Base-by-base conservation (phyloP, 1,140 invertebrate species). In the Subanguina moxae region DNA sequence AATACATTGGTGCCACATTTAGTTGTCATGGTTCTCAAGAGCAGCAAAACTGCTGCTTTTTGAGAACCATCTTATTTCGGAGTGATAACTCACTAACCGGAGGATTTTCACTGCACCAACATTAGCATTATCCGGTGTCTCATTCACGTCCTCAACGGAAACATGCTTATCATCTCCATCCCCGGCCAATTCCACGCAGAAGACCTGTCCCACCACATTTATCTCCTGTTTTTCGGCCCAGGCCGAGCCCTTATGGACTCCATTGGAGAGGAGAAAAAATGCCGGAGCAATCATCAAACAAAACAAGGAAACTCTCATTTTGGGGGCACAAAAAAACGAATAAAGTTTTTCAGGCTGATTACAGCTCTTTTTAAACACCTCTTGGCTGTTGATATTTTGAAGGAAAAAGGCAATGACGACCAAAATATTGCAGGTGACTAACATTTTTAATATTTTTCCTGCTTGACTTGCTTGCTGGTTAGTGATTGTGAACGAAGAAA, bases 71-170 rank as follows among this genome's bases (percentile, higher is more conserved):
- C n/a, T n/a, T n/a, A n/a, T n/a, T n/a, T n/a, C n/a, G n/a, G n/a
- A n/a, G n/a, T n/a, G 15, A 52, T 19, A 15, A 15, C n/a, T 7
- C 3, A 21, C 23, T 52, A 52, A 52, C 48, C 48, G n/a, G 3
- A 52, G 48, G 48, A 52, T 52, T 15, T 15, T 52, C 48, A 52
- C n/a, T 52, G 48, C 48, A 52, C 48, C 23, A 25, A 52, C 48
- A 15, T 52, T 19, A 8, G 48, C n/a, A 5, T 19, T 8, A 25
- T 52, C 15, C 3, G 23, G 15, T 5, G 3, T 1, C 3, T 52
- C 15, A 25, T 45, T 45, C 43, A n/a, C 11, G n/a, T 45, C 43
- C 43, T 52, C 48, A 52, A 19, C 48, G 48, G 48, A 21, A 7
- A 3, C 17, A 7, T 19, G 48, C 48, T 52, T 15, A 15, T 7